Evolutionary conservation across 2,113 vertebrate species (phyloP).

Genomic region (Capreolus pygargus): DNA sequence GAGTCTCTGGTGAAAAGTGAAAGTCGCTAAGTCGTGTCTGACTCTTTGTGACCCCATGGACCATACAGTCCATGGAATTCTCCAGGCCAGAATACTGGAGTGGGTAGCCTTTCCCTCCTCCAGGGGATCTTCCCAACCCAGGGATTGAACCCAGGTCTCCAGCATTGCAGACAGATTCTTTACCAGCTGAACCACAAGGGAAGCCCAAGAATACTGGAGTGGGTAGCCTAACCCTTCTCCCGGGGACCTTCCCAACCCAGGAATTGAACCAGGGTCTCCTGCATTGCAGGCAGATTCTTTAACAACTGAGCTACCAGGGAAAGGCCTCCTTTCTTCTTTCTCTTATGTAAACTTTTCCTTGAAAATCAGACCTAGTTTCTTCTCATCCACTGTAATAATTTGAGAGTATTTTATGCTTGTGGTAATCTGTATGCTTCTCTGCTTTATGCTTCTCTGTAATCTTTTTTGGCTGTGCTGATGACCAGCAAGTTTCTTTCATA

Average conservation of each 20-base stretch:
- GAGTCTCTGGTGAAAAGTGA: background rate
- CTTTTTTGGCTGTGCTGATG: background rate
- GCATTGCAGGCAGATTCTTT: background rate
- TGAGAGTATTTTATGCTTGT: background rate
- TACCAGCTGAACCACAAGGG: background rate
- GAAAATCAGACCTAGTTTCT: background rate
- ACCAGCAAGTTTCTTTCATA: background rate
- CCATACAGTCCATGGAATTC: background rate
- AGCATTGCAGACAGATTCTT: rapidly evolving
- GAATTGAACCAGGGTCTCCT: background rate
- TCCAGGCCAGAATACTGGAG: background rate
- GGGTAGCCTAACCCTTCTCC: background rate
- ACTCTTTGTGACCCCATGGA: background rate
- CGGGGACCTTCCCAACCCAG: rapidly evolving
- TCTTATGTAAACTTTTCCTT: background rate
- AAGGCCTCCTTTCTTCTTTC: background rate
- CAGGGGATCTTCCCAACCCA: background rate
- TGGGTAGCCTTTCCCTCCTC: background rate
- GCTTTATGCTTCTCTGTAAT: background rate
- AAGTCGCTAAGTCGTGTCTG: background rate
- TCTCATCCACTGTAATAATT: background rate
- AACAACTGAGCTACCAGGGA: background rate
- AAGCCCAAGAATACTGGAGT: background rate
- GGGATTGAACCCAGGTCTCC: background rate
- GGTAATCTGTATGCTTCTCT: too few species aligned